A percentile compares a stretch with the other conserved stretches of the same genome.
Conservation (phyloP, 2,888 invertebrate species). For the Napeogenes inachia region DNA sequence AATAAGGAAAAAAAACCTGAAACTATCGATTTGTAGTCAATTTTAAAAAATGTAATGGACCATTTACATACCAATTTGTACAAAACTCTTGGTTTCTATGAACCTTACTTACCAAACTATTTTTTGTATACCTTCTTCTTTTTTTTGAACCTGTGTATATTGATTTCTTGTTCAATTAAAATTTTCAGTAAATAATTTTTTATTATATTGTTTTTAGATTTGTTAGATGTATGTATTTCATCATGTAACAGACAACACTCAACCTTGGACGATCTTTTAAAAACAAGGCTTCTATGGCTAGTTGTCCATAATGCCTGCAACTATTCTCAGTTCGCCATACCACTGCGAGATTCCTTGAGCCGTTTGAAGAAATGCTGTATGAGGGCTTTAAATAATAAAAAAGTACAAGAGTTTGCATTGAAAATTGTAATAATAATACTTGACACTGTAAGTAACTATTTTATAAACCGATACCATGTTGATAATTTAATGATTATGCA, state of each 20-base stretch:
- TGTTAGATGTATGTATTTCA: conserved; percentile 55
- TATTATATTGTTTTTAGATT: conserved; percentile 42
- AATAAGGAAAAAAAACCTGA: too few relatives aligned
- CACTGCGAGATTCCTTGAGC: conserved; percentile 53
- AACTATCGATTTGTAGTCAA: too few relatives aligned
- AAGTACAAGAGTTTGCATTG: conserved; percentile 59
- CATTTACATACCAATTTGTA: too few relatives aligned
- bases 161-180: too few relatives aligned
- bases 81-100: too few relatives aligned
- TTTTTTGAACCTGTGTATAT: too few relatives aligned
- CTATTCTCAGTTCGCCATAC: conserved; percentile 57
- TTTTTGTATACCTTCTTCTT: too few relatives aligned
- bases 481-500: conserved; percentile 4
- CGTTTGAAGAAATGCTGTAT: conserved; percentile 51
- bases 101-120: too few relatives aligned
- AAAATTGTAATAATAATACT: conserved; percentile 55
- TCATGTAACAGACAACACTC: conserved; percentile 46
- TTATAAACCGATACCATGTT: neutral
- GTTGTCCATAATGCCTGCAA: conserved; percentile 63
- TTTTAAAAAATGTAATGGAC: too few relatives aligned
- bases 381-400: conserved; percentile 52
- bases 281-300: conserved; percentile 61
- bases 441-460: conserved; percentile 50
- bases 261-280: conserved; percentile 57
- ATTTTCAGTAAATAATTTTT: too few relatives aligned